phyloP scores from a whole-genome alignment of 2,888 invertebrate species.

The Micropterix aruncella region DNA sequence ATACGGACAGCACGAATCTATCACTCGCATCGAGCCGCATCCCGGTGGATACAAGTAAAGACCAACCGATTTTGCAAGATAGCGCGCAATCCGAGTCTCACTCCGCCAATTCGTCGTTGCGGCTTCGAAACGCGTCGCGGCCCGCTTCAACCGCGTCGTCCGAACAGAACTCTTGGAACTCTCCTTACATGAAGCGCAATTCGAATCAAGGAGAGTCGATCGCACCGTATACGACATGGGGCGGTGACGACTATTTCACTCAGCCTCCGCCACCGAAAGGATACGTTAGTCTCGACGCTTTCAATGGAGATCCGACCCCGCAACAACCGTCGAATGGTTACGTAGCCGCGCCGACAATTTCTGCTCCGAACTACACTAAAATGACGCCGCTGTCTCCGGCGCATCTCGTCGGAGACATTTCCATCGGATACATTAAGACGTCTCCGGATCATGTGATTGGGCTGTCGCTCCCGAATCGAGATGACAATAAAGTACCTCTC shows the following conservation, averaged over 20 bases:
- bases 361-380: background rate
- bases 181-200: background rate
- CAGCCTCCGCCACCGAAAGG: background rate
- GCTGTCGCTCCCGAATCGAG: background rate
- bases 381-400: background rate
- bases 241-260: background rate
- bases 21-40: constrained; percentile 22
- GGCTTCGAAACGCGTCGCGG: background rate
- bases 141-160: background rate
- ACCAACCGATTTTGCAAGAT: background rate
- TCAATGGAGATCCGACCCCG: background rate
- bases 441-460: background rate
- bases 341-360: background rate
- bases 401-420: background rate
- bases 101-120: background rate
- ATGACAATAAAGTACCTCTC: too few relatives aligned
- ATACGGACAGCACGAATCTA: constrained; percentile 34
- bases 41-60: background rate
- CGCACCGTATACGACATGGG: background rate
- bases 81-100: background rate
- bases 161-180: background rate
- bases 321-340: background rate
- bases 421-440: background rate
- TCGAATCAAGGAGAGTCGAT: background rate
- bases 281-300: background rate